Conservation (phyloP, 2,113 vertebrate species). For the Sebastes fasciatus region DNA sequence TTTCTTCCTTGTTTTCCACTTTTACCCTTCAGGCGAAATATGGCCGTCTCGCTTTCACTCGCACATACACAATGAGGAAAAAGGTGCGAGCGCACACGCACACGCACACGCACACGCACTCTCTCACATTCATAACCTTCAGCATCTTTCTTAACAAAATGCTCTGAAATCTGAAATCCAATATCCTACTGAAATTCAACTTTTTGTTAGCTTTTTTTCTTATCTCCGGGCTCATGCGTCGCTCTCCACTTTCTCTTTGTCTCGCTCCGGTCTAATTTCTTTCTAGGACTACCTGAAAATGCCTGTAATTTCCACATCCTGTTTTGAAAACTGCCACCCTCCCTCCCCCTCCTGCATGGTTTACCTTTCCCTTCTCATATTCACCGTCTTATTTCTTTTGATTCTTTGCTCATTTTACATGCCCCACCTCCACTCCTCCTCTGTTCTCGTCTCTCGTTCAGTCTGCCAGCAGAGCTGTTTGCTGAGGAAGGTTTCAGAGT, state of each 20-base stretch:
- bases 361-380: conserved; percentile 36
- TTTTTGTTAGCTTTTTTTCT: conserved; percentile 12
- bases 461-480: conserved; percentile 22
- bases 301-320: conserved; percentile 68
- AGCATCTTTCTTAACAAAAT: conserved; percentile 44
- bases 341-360: background rate
- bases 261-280: conserved; percentile 57
- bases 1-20: conserved; percentile 14
- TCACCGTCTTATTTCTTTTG: conserved; percentile 55
- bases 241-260: conserved; percentile 46
- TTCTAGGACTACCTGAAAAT: conserved; percentile 64
- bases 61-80: conserved; percentile 1
- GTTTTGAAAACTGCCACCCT: conserved; percentile 56
- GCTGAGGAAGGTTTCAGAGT: conserved; percentile 29
- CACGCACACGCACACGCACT: background rate
- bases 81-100: background rate
- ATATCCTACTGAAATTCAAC: conserved; percentile 35
- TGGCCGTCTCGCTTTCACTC: conserved; percentile 17
- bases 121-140: conserved; percentile 32
- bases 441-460: conserved; percentile 34
- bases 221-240: conserved; percentile 18
- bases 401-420: conserved; percentile 48
- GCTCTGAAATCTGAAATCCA: conserved; percentile 50
- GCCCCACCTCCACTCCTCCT: conserved; percentile 7
- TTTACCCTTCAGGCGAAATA: background rate